phyloP scores from a whole-genome alignment of 2,797 vertebrate genomes.

The Melanotaenia maccullochi region DNA sequence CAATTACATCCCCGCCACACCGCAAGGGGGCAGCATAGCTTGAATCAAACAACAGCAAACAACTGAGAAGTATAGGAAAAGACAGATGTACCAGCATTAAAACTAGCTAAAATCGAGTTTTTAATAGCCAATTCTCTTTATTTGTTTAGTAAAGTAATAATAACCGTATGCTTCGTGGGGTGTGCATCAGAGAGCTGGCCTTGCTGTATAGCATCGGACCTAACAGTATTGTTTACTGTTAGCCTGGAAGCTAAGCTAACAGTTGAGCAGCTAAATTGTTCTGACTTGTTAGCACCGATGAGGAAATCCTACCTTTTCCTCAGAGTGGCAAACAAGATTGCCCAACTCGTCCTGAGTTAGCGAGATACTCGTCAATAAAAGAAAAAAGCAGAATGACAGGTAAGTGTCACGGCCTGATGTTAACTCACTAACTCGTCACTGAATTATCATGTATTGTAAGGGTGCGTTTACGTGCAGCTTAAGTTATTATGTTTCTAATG shows the following conservation, averaged over 20 bases:
- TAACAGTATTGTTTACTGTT: slow-evolving; percentile 6
- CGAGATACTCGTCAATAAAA: slow-evolving; percentile 1
- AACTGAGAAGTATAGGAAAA: slow-evolving; percentile 7
- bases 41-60: slow-evolving; percentile 14
- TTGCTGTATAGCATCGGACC: neutral
- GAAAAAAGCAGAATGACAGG: slow-evolving; percentile 75
- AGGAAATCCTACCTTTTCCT: slow-evolving; percentile 36
- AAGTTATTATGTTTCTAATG: neutral
- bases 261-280: slow-evolving; percentile 19
- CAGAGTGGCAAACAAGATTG: slow-evolving; percentile 29
- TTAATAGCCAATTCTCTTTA: rapidly evolving
- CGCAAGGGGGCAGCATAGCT: slow-evolving; percentile 39
- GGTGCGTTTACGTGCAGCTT: neutral
- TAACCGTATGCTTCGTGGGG: neutral
- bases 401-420: slow-evolving; percentile 38
- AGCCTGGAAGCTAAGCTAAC: slow-evolving; percentile 42
- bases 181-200: neutral
- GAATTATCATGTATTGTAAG: too few relatives aligned
- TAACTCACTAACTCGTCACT: too few relatives aligned
- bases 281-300: slow-evolving; percentile 58
- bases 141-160: neutral
- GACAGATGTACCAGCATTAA: neutral
- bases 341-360: slow-evolving; percentile 33
- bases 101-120: neutral
- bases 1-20: slow-evolving; percentile 2